phyloP scores from a whole-genome alignment of 2,797 vertebrate species.

The Sebastes steindachneri region DNA sequence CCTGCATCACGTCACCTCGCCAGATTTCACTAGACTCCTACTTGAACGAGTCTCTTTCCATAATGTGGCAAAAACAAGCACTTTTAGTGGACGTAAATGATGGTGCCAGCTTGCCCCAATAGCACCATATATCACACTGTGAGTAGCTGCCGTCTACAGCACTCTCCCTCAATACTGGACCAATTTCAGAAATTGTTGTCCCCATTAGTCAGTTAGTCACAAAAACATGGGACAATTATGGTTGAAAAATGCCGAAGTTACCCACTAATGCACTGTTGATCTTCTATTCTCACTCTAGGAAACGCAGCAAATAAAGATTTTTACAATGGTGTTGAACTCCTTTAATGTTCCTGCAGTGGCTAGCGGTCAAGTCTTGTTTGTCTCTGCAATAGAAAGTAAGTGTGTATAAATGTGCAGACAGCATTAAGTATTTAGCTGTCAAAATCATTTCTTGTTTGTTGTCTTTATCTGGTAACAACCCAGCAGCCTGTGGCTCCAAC shows the following conservation, averaged over 20 bases:
- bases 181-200: no score
- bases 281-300: background rate
- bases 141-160: no score
- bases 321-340: background rate
- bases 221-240: no score
- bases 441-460: background rate
- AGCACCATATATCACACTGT: no score
- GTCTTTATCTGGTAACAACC: background rate
- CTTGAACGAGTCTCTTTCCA: background rate
- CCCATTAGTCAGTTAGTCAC: no score
- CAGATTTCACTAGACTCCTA: no score
- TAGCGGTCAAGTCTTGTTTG: background rate
- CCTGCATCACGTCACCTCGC: no score
- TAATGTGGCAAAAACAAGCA: background rate
- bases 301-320: background rate
- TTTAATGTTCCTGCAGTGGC: background rate
- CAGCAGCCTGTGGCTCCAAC: background rate
- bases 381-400: background rate
- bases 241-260: no score
- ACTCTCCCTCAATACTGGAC: no score
- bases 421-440: slow-evolving; percentile 16
- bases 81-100: background rate
- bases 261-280: no score
- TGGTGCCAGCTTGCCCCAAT: no score
- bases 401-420: background rate